Base-by-base conservation (phyloP, 2,888 invertebrate genomes). In the Stenurella melanura region DNA sequence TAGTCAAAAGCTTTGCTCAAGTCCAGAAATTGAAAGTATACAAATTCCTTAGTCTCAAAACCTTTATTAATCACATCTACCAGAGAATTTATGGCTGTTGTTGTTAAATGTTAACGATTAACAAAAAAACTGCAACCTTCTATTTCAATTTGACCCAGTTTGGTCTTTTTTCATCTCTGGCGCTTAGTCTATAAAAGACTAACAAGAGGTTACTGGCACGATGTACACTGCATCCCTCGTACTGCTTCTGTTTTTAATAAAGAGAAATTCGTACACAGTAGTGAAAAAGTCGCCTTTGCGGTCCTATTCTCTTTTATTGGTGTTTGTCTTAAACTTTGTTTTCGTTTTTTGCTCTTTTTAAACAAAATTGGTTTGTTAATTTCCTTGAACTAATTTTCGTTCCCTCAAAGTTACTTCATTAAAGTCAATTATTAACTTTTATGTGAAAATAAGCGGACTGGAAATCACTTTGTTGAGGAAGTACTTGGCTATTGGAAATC, bases 351-450 rank as follows among this genome's bases (percentile, higher is more conserved):
- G n/a, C 68, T n/a, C n/a, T n/a, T n/a, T 57, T 57, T 38, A 12
- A 17, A 57, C 34, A 57, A 57, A 57, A 69, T 69, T 69, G 68
- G 68, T 30, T 56, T 69, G 68, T 26, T 69, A 69, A 69, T 69
- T 69, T 69, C 34, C 68, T 69, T 34, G 68, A 57, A 69, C 68
- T 69, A 69, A 69, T 69, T 69, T 69, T 69, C 57, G 17, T 34
- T 69, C 15, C 54, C 66, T 30, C 57, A 54, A 57, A 69, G 57
- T 69, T 69, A 57, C 57, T 69, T 69, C 42, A 64, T 64, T 64
- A 64, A 61, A 67, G 68, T 34, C 57, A 69, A 57, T 57, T 57
- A 69, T 69, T 57, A 69, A 57, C 68, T 69, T 69, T 57, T 69
- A 57, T 69, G 34, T 34, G 57, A 69, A 69, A 69, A 69, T 30